Base-by-base conservation (phyloP, 2,797 vertebrate species). In the Columba guinea region DNA sequence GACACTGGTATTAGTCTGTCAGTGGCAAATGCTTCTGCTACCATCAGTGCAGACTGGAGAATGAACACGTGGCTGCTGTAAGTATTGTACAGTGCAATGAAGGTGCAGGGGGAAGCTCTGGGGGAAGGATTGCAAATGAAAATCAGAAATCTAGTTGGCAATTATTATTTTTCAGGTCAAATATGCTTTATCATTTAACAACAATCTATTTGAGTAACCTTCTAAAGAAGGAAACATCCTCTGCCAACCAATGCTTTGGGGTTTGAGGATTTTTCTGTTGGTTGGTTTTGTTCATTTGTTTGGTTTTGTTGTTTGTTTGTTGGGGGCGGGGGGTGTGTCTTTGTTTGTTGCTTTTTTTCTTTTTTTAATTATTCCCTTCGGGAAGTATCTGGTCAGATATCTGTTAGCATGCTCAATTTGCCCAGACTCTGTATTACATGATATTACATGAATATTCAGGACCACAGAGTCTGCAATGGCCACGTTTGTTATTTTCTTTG, bases 51-150 rank as follows among this genome's bases (percentile, higher is more conserved):
- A 49, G 27, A 95, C 82, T 97, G 97, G 97, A 95, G 51, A 16
- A 35, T 97, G 78, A 89, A 60, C 9, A 17, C 95, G 0, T 96
- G 96, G 9, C 92, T 98, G n/a, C 95, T 98, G 96, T 98, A 89
- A 98, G 96, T 97, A 80, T 68, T 70, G 35, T 46, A 17, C 48
- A 23, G 67, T 34, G 46, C 3, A 2, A 11, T 34, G 52, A 44
- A 62, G 7, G 32, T 56, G 27, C 3, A 2, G 23, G 41, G 52
- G 16, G 5, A 16, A 28, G 20, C 69, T 51, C 28, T 58, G 62
- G 27, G 41, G 37, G 52, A 34, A 53, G 24, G 35, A 32, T 26
- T 56, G n/a, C 62, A 84, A 56, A 68, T 20, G 16, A 56, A 89
- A 70, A 64, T 55, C 32, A 74, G 53, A 35, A 74, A 15, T 20